Base-by-base conservation (phyloP, 2,797 vertebrate genomes). In the Caiman crocodilus region DNA sequence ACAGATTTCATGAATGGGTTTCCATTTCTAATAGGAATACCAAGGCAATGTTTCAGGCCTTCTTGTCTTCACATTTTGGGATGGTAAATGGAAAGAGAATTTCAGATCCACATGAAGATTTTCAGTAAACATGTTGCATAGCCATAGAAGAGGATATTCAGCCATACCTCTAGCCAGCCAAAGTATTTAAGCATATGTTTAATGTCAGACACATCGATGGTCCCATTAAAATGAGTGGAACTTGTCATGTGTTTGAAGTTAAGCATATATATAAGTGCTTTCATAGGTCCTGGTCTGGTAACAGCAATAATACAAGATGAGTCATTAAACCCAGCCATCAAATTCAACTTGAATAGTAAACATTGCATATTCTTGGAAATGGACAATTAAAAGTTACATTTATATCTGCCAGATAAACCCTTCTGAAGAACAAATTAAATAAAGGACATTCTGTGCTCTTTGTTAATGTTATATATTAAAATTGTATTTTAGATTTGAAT, bases 1-100 rank as follows among this genome's bases (percentile, higher is more conserved):
- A 79, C 84, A 69, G 35, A 90, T 95, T 94, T 84, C 61, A 77
- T 84, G 67, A 85, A 2, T 88, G 89, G 84, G 71, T 82, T 95
- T 83, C 73, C 1, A 1, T 1, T 88, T 94, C 84, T 83, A 84
- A 82, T 81, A 57, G 74, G 71, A 91, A 91, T 94, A 77, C 74
- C 92, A 82, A 79, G 76, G 76, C 59, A 69, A 82, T 78, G 55
- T n/a, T 56, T 32, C 2, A 30, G 80, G 73, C 17, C 88, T 89
- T 58, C 77, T 86, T 28, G 5, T 71, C 74, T 71, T 94, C 79
- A 64, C 50, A 69, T 56, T 73, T 25, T 8, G 5, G 61, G 30
- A 80, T 57, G 14, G 26, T 69, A 58, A 28, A 12, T 78, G 64
- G 74, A 82, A 56, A 90, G 30, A 25, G n/a, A 42, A 77, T 94